Conservation (phyloP, 2,113 vertebrate species). For the Ophiodon elongatus region DNA sequence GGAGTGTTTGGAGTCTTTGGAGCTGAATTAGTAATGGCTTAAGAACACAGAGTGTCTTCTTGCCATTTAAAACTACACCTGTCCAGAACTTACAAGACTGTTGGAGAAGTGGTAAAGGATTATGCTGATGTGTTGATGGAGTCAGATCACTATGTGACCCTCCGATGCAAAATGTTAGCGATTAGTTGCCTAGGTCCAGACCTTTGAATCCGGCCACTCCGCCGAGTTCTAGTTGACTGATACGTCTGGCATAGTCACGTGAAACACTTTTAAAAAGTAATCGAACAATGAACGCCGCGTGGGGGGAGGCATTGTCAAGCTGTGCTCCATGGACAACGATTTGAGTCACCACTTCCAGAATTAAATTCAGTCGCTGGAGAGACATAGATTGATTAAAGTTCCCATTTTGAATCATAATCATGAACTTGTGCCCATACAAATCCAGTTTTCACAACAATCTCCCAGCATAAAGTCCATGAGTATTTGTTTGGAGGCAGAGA, state of each 20-base stretch:
- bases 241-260: not conserved
- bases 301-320: not conserved
- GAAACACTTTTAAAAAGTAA: not conserved
- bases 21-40: slow-evolving; percentile 83
- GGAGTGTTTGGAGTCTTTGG: slow-evolving; percentile 83
- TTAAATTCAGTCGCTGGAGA: not conserved
- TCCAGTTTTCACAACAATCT: slow-evolving; percentile 15
- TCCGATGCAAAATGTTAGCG: not conserved
- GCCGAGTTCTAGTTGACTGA: not conserved
- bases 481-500: slow-evolving; percentile 26
- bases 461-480: slow-evolving; percentile 15
- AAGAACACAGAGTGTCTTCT: slow-evolving; percentile 74
- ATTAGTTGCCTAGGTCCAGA: slow-evolving; percentile 1
- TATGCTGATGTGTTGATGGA: slow-evolving; percentile 16
- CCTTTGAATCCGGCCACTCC: not conserved
- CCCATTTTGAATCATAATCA: slow-evolving; percentile 10
- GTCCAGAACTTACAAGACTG: slow-evolving; percentile 23
- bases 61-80: slow-evolving; percentile 67
- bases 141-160: slow-evolving; percentile 8
- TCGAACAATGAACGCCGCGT: not conserved
- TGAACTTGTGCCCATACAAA: slow-evolving; percentile 12
- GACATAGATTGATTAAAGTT: not conserved
- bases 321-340: not conserved
- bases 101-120: not conserved
- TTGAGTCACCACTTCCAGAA: not conserved